These are phyloP conservation scores for Drosophila atroscutellata DNA, from an alignment of 2,888 invertebrate species.

Conservation along the genomic window DNA sequence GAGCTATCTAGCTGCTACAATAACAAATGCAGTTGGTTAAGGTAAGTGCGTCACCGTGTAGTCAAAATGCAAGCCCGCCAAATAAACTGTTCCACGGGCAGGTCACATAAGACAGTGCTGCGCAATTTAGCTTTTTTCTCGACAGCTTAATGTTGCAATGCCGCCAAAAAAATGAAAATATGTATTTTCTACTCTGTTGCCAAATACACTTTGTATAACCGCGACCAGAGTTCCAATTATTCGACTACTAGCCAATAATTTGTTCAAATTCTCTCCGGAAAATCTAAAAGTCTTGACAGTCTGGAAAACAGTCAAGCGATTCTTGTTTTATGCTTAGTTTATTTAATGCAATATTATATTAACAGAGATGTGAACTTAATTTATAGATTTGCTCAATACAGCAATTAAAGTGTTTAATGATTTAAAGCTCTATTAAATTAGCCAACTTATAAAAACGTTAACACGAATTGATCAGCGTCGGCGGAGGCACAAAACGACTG, in stretches of 20 bases:
- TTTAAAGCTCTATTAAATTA: conserved; percentile 60
- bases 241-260: neutral
- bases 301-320: neutral
- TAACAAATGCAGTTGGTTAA: conserved; percentile 36
- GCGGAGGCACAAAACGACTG: conserved; percentile 52
- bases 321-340: conserved; percentile 24
- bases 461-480: conserved; percentile 78
- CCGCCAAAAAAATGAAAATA: neutral
- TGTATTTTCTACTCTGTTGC: neutral
- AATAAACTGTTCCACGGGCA: neutral
- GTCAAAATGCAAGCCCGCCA: neutral
- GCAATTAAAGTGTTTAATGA: conserved; percentile 25
- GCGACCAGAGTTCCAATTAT: neutral
- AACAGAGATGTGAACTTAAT: conserved; percentile 13
- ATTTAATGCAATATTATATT: conserved; percentile 15
- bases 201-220: neutral
- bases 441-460: conserved; percentile 58
- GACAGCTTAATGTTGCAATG: neutral
- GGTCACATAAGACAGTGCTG: conserved; percentile 21
- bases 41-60: conserved; percentile 20
- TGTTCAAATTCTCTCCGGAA: neutral
- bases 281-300: neutral
- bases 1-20: conserved; percentile 1
- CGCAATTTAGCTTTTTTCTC: conserved; percentile 3
- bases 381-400: conserved; percentile 3